A percentile compares a stretch with the other conserved stretches of the same genome.
Evolutionary conservation across 1,140 invertebrate species (phyloP).

Genomic region (Formica selysi): DNA sequence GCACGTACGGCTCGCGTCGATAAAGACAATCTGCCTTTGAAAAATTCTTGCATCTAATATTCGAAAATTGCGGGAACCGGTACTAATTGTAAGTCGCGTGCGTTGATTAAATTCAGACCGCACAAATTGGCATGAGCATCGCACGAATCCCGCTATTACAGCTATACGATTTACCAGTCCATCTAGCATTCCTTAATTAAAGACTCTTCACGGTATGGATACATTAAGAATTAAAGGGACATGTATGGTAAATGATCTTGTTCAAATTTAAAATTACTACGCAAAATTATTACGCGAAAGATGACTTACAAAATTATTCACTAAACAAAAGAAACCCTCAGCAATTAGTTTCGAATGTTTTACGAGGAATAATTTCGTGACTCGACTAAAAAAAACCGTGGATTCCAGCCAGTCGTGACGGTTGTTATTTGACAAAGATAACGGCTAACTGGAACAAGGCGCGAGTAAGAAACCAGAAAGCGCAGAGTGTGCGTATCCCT

Average conservation of each 20-base stretch:
- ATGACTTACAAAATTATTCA: background rate
- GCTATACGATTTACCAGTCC: slow-evolving; percentile 5
- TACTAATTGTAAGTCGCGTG: slow-evolving; percentile 30
- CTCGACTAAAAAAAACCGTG: background rate
- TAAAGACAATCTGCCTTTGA: slow-evolving; percentile 24
- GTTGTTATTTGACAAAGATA: slow-evolving; percentile 8
- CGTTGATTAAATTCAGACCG: slow-evolving; percentile 59
- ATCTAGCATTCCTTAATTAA: slow-evolving; percentile 3
- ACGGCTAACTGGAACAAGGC: background rate
- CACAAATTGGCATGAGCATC: slow-evolving; percentile 42
- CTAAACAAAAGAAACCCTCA: no score
- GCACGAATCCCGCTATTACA: slow-evolving; percentile 31
- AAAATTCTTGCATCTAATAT: slow-evolving; percentile 51
- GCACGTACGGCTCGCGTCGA: slow-evolving; percentile 10
- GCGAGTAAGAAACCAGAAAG: background rate
- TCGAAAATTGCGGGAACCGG: slow-evolving; percentile 38
- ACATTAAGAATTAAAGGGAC: background rate
- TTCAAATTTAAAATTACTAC: slow-evolving; percentile 15
- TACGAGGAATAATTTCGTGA: slow-evolving; percentile 16
- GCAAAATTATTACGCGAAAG: background rate
- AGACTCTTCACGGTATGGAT: slow-evolving; percentile 7
- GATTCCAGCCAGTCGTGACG: background rate
- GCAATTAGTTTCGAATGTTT: background rate
- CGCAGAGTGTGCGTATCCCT: slow-evolving; percentile 4
- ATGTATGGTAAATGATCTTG: slow-evolving; percentile 1